Conservation (phyloP, 2,113 vertebrate species). For the Origma solitaria region DNA sequence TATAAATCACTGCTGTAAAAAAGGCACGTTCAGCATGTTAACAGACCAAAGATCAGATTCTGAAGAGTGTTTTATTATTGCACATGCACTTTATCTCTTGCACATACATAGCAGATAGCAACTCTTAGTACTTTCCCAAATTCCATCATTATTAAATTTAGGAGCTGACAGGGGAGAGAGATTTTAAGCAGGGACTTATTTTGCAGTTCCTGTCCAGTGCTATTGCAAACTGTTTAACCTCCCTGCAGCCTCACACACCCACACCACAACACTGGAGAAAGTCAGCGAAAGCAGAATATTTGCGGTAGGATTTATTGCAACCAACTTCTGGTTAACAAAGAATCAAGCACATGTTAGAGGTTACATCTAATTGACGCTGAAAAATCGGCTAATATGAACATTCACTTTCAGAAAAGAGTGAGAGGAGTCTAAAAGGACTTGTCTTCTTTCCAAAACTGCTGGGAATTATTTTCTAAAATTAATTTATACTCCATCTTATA, state of each 20-base stretch:
- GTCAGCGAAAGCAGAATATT: not conserved
- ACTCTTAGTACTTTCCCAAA: not conserved
- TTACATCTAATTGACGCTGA: not conserved
- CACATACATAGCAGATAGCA: not conserved
- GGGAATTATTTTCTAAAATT: not conserved
- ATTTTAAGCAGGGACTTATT: not conserved
- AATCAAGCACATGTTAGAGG: not conserved
- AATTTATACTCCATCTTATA: not conserved
- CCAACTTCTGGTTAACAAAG: not conserved
- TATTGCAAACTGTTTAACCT: not conserved
- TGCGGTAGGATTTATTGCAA: not conserved
- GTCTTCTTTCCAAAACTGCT: not conserved
- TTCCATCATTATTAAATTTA: conserved; percentile 4
- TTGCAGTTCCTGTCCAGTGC: not conserved
- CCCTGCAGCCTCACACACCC: not conserved
- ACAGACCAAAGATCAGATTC: conserved; percentile 38
- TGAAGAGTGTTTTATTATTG: not conserved
- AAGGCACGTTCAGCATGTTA: conserved; percentile 50
- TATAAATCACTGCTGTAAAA: conserved; percentile 53
- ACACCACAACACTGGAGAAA: not conserved
- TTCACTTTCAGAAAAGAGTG: not conserved
- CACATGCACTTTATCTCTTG: not conserved
- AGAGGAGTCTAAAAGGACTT: not conserved
- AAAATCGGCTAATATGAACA: not conserved
- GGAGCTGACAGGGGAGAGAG: not conserved